These are phyloP conservation scores for Heliconius charithonia DNA, from an alignment of 2,888 invertebrate genomes.

Conservation along the genomic window DNA sequence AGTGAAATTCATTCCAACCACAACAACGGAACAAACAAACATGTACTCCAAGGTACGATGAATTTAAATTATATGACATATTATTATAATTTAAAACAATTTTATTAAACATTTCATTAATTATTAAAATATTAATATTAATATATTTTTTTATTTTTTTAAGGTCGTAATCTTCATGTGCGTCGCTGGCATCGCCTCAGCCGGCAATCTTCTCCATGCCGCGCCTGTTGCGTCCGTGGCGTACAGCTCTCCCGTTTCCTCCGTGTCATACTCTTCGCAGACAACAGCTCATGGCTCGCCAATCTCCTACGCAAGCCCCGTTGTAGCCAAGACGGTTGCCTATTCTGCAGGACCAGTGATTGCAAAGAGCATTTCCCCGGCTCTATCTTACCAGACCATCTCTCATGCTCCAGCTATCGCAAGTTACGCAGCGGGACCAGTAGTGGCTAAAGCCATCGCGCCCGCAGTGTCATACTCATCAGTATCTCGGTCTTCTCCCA, in stretches of 20 bases:
- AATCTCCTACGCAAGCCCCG: conserved; percentile 55
- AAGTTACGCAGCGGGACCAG: conserved; percentile 40
- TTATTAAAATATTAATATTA: not conserved
- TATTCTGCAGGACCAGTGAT: conserved; percentile 52
- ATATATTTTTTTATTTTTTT: conserved; percentile 24
- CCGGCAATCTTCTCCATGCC: conserved; percentile 80
- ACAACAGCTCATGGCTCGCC: conserved; percentile 50
- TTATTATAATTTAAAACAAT: not conserved
- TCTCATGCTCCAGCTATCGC: conserved; percentile 29
- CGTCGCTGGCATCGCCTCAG: conserved; percentile 84
- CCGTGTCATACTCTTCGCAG: conserved; percentile 57
- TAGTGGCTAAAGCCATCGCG: conserved; percentile 77
- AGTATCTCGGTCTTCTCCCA: conserved; percentile 55
- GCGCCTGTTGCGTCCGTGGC: conserved; percentile 74
- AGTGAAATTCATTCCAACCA: conserved; percentile 72
- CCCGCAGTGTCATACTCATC: conserved; percentile 71
- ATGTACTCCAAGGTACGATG: conserved; percentile 78
- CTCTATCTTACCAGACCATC: conserved; percentile 59
- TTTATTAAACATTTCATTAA: not conserved
- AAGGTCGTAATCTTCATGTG: conserved; percentile 83
- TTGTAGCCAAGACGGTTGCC: conserved; percentile 57
- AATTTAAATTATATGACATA: not conserved
- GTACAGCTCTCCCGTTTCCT: conserved; percentile 82
- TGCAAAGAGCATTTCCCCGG: conserved; percentile 62
- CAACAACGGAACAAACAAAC: conserved; percentile 70